Base-by-base conservation (phyloP, 2,888 invertebrate species). In the Phytoseiulus persimilis region DNA sequence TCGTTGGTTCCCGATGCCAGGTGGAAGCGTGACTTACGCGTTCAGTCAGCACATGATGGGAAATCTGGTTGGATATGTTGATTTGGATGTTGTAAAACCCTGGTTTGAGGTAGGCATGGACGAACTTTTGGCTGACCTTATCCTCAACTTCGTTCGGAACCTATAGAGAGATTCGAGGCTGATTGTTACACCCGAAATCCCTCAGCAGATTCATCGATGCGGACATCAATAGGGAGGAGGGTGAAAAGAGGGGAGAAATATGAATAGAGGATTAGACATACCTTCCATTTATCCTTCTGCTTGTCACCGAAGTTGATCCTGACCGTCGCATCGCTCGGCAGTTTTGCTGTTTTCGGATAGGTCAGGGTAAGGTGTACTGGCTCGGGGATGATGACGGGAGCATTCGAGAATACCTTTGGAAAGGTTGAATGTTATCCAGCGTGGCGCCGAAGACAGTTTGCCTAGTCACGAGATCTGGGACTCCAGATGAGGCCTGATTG, bases 311-410 rank as follows among this genome's bases (percentile, higher is more conserved):
- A 91, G n/a, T 90, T 90, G 45, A 91, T 90, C 1, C 90, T 46
- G 33, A 90, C 91, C 14, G 91, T 91, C 32, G 91, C 91, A 90
- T 91, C 91, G 14, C 91, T 91, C 18, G 91, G 91, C 45, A 91
- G 90, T 6, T 91, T 90, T 32, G 91, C 91, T 18, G 91, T 91
- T n/a, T 90, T 90, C 31, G 91, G 91, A 89, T 91, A 91, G 1
- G 90, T 90, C n/a, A 91, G 83, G 31, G 90, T 90, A 83, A 91
- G 90, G 32, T 90, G 90, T 23, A 91, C 91, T 6, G 91, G 31
- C 31, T 90, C 91, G 90, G 90, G 83, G 31, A 90, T 31, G 5
- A 90, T 83, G n/a, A 83, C 31, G 18, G 39, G 83, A n/a, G 90
- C 39, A 39, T 83, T 90, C 32, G 65, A 90, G 90, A 90, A 83